Conservation (phyloP, 35 echinoderm and acorn worm genomes). For the Amphiura filiformis region DNA sequence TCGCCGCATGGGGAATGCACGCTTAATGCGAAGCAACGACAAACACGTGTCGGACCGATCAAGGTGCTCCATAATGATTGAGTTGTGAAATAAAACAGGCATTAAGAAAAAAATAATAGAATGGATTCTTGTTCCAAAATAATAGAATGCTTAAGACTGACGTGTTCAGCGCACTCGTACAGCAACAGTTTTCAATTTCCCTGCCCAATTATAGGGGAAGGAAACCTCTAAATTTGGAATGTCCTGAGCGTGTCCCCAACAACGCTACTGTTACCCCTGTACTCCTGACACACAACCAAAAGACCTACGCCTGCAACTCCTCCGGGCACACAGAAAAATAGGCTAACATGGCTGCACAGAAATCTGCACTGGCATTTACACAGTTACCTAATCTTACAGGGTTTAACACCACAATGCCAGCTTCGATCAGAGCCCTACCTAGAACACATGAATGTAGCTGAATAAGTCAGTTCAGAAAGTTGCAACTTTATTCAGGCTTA, state of each 20-base stretch:
- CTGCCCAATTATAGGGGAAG: background rate
- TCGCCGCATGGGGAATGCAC: background rate
- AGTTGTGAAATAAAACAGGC: conserved; percentile 7
- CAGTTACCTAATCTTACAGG: no score
- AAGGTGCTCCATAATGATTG: background rate
- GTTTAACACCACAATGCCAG: no score
- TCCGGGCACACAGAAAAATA: background rate
- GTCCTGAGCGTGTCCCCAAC: conserved; percentile 5
- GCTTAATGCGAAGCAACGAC: background rate
- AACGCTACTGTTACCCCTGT: background rate
- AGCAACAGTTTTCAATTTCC: conserved; percentile 8
- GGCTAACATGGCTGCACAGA: background rate
- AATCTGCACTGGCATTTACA: no score
- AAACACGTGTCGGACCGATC: background rate
- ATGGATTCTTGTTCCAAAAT: background rate
- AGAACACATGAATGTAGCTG: no score
- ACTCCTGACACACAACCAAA: background rate
- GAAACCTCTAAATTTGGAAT: conserved; percentile 5
- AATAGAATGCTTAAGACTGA: background rate
- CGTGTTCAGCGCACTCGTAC: background rate
- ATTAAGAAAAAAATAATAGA: background rate
- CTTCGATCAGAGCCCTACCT: no score
- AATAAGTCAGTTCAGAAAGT: no score
- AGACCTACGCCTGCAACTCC: no score
- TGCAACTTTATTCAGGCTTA: no score